Evolutionary conservation across 2,113 vertebrate genomes (phyloP).

Genomic region (Dasypus novemcinctus): DNA sequence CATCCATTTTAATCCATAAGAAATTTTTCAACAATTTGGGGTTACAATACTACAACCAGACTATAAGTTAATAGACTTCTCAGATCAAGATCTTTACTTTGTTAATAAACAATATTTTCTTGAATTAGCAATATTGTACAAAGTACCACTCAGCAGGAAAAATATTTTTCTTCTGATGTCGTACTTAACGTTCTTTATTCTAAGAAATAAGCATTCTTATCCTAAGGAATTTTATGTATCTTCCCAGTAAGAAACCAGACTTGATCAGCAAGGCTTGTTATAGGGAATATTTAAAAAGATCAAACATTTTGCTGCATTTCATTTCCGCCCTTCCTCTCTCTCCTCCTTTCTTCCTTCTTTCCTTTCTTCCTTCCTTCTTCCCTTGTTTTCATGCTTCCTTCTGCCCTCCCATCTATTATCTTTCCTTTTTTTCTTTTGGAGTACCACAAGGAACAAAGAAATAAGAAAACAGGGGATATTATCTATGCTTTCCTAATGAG

Average conservation of each 20-base stretch:
- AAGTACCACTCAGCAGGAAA: not conserved
- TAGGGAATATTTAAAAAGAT: not conserved
- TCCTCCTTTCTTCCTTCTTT: not conserved
- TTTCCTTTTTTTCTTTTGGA: not conserved
- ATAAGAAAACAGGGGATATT: not conserved
- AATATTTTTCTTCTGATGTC: constrained; percentile 38
- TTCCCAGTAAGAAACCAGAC: not conserved
- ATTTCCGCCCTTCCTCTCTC: not conserved
- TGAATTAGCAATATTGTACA: not conserved
- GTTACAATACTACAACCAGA: not conserved
- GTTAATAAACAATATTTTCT: constrained; percentile 13
- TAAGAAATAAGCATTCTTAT: not conserved
- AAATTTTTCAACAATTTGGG: not conserved
- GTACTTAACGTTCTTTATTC: constrained; percentile 20
- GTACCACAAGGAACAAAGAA: not conserved
- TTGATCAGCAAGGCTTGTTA: not conserved
- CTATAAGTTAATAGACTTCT: not conserved
- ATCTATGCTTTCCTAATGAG: not conserved
- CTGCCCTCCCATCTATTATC: not conserved
- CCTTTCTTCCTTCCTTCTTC: not conserved
- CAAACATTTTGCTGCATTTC: not conserved
- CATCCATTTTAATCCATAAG: not conserved
- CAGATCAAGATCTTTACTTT: not conserved
- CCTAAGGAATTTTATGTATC: not conserved
- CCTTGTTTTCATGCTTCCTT: not conserved